Conservation (phyloP, 2,113 vertebrate species). For the Tachuris rubrigastra region DNA sequence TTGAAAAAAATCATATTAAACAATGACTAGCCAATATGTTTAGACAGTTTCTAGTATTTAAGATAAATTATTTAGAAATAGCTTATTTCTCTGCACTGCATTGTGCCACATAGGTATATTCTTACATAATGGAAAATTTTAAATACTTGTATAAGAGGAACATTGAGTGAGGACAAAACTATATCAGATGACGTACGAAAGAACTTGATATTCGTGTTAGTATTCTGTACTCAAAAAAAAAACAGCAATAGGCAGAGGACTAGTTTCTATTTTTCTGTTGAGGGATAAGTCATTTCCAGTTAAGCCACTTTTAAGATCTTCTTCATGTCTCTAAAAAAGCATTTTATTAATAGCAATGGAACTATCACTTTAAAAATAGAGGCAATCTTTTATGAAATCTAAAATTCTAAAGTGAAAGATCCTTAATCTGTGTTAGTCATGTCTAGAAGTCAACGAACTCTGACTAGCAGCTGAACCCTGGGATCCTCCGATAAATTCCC, state of each 20-base stretch:
- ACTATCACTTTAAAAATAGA: background rate
- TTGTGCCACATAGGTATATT: background rate
- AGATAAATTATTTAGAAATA: background rate
- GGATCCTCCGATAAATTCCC: background rate
- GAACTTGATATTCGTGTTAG: background rate
- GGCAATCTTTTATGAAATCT: background rate
- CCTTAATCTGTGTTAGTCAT: background rate
- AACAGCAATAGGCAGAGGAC: background rate
- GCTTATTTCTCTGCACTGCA: background rate
- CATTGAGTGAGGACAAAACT: background rate
- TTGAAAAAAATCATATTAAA: background rate
- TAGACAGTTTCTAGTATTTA: background rate
- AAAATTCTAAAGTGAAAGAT: background rate
- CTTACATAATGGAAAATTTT: background rate
- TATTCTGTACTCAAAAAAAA: background rate
- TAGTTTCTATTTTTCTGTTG: background rate
- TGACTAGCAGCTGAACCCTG: background rate
- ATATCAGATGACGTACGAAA: background rate
- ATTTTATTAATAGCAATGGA: background rate
- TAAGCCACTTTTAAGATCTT: background rate
- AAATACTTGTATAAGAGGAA: background rate
- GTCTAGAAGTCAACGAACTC: background rate
- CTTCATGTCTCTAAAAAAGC: background rate
- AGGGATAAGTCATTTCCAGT: background rate
- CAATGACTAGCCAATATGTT: background rate